Evolutionary conservation across 2,888 invertebrate genomes (phyloP), one percentile per base, ranked within the genome.

Genomic region (Cryptocheilus praepositus): DNA sequence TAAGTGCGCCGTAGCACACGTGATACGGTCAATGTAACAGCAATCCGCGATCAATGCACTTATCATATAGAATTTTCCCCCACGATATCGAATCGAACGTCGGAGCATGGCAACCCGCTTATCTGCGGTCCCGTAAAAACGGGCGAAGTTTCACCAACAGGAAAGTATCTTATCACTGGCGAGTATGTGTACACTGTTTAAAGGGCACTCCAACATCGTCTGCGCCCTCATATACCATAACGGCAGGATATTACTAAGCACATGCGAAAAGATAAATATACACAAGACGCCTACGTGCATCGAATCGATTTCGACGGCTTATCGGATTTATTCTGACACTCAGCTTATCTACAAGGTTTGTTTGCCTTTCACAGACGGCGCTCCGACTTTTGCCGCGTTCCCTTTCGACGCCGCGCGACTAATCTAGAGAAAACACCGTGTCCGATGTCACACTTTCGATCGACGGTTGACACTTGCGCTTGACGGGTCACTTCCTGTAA

Each of bases 201-300:
- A 66, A 72, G 67, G 56, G 52, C 55, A 51, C 44, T 49, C 49
- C 49, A 13, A 49, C 13, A 49, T 5, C 36, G 49, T 18, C 16
- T 16, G 49, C 49, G 16, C 49, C 49, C 8, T 18, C 49, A 18
- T 49, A 18, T 49, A 18, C 11, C 4, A 18, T 49, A 49, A 16
- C n/a, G 19, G 43, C 52, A 62, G 62, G 65, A 64, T 69, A 71
- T 71, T 65, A 60, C 64, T 43, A 52, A 55, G 54, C 49, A 21
- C 57, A 62, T 57, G 63, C 54, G 71, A 68, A 64, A 71, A 71
- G 74, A 76, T 77, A 79, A 78, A 79, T 68, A 74, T 68, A 74
- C 56, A 68, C 66, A 62, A 62, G 62, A 36, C 62, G 64, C 55
- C 65, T 72, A 65, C 66, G 64, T 76, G 70, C 65, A 60, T 60